phyloP scores from a whole-genome alignment of 2,113 vertebrate genomes.

The Himantopus leucocephalus region DNA sequence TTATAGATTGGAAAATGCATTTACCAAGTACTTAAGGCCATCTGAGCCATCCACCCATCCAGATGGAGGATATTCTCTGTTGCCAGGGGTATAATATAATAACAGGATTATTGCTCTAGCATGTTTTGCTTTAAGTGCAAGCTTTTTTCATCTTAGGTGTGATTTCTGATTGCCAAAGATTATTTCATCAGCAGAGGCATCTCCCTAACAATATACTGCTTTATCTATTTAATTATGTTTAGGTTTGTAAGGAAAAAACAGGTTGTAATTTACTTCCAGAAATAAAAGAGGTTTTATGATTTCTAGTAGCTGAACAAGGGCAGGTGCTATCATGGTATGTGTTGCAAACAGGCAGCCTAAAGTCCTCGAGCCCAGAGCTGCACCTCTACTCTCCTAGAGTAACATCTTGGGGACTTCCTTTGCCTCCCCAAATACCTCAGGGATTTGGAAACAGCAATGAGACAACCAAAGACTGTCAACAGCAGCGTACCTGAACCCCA shows the following conservation, averaged over 20 bases:
- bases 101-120: background rate
- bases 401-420: background rate
- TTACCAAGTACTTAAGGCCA: background rate
- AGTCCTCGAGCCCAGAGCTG: background rate
- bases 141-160: background rate
- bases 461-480: background rate
- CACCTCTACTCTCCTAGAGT: background rate
- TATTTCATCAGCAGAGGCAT: background rate
- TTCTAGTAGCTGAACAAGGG: background rate
- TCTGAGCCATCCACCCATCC: background rate
- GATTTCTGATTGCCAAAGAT: background rate
- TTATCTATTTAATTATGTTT: background rate
- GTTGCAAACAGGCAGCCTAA: background rate
- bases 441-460: background rate
- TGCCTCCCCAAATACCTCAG: background rate
- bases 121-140: background rate
- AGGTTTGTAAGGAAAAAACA: background rate
- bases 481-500: background rate
- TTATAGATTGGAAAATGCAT: conserved; percentile 1
- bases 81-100: background rate
- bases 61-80: background rate
- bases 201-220: background rate
- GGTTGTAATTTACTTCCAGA: background rate
- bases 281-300: background rate
- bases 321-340: accelerated